phyloP scores from a whole-genome alignment of 2,797 vertebrate species.

The Neoniphon sammara region DNA sequence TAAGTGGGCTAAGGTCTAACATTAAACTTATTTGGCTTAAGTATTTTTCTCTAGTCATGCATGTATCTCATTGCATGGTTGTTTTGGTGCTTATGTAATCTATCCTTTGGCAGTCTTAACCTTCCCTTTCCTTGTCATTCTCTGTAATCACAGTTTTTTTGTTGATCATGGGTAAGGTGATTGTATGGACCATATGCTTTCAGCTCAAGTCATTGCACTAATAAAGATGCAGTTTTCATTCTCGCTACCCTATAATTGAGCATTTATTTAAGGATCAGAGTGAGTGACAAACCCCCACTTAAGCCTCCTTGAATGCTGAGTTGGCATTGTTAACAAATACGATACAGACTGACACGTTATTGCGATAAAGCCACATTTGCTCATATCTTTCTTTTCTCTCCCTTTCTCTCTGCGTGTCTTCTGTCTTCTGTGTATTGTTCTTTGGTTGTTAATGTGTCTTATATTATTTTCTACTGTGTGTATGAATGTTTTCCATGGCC shows the following conservation, averaged over 20 bases:
- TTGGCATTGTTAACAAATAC: constrained; percentile 17
- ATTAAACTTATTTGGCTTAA: background rate
- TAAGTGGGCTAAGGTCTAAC: background rate
- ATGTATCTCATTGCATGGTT: constrained; percentile 22
- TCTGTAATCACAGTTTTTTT: constrained; percentile 3
- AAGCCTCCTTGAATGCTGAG: background rate
- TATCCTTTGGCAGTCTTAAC: background rate
- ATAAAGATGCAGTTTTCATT: constrained; percentile 15
- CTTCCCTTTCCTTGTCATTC: constrained; percentile 2
- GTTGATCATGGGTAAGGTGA: constrained; percentile 6
- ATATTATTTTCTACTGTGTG: constrained; percentile 38
- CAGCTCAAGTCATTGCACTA: background rate
- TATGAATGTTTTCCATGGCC: constrained; percentile 76
- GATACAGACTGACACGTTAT: constrained; percentile 35
- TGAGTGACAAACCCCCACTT: constrained; percentile 10
- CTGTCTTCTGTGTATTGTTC: constrained; percentile 17
- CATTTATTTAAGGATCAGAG: constrained; percentile 3
- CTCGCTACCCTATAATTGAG: background rate
- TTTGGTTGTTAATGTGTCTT: constrained; percentile 33
- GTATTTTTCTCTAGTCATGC: background rate
- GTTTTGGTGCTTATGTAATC: background rate
- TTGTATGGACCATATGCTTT: constrained; percentile 4
- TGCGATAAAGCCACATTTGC: constrained; percentile 65
- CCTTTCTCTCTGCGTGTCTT: constrained; percentile 68
- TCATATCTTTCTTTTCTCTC: constrained; percentile 77